Evolutionary conservation across 2,113 vertebrate genomes (phyloP), one percentile per base, ranked within the genome.

Genomic region (Pipa parva): DNA sequence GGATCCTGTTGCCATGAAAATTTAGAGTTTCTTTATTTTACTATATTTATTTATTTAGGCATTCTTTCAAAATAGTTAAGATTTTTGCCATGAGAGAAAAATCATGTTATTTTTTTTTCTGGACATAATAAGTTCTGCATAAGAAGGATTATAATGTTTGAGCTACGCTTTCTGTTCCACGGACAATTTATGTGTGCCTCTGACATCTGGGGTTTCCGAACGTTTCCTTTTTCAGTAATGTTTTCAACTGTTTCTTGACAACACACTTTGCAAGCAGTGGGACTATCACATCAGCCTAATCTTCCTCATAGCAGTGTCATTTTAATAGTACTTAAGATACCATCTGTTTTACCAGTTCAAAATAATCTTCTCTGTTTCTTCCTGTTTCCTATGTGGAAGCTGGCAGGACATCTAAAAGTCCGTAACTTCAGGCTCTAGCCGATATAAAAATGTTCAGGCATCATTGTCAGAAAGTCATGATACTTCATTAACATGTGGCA

Each of bases 181-280:
- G 20, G n/a, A 72, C 18, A 74, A 72, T 28, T 68, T 74, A 63
- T 1, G 1, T 5, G 5, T 7, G 55, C 59, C 12, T 25, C 59
- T 71, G 58, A 61, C 63, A 79, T 74, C 61, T 62, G 65, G 20
- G 59, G 64, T 75, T 26, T 75, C 37, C 57, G 63, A 65, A 64
- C 49, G 61, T 36, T 39, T 29, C 75, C 74, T 76, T 63, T 48
- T 71, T 74, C 49, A 73, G 67, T 72, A 77, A 22, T 63, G 36
- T 72, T 74, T 77, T 76, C 42, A 4, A 45, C 26, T 68, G 28
- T 63, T 52, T 62, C 63, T 79, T 71, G 71, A 69, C 72, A 74
- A 76, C n/a, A 72, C 39, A 26, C 17, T 65, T 73, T 71, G 37
- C 22, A 3, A 2, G 20, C 2, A 1, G 22, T 48, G 66, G 67